Evolutionary conservation across 2,888 invertebrate species (phyloP), one percentile per base, ranked within the genome.

Genomic region (Drosophila stalkeri): DNA sequence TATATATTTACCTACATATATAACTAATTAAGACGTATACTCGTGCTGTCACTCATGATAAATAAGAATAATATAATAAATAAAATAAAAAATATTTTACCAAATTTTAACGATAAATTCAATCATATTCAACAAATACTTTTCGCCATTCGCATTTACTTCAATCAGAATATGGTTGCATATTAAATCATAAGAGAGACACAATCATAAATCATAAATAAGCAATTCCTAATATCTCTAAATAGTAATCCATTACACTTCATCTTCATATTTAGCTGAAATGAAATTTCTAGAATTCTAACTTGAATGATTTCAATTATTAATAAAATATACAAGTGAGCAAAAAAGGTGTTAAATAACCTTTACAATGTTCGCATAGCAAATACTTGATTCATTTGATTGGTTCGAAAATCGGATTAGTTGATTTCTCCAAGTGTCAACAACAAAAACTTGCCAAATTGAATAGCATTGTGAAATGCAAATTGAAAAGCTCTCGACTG

Each of bases 401-500:
- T 46, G 49, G 16, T 23, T 43, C 27, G 2, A 43, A 44, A 64
- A 65, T 62, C 49, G 33, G 47, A 61, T 37, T 61, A 39, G n/a
- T 44, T 56, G 52, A 43, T 33, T n/a, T 49, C 23, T 20, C 43
- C n/a, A 44, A 18, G 35, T n/a, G 33, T 44, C 54, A 23, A 27
- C 41, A 57, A 61, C 14, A 52, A 35, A 57, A 83, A 65, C 52
- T 78, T 75, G 57, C 60, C 31, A 66, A 80, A 75, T 83, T 77
- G 56, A 73, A 73, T 76, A 66, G 54, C 55, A 83, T 61, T 69
- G 55, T 73, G 47, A 64, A 72, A 86, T 79, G 71, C 59, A 78
- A 85, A 89, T 89, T 76, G 66, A 66, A 75, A 76, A 64, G 35
- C 75, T 47, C 70, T 73, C 43, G 41, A 8, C 39, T 8, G n/a